Evolutionary conservation across 1,140 invertebrate genomes (phyloP), one percentile per base, ranked within the genome.

Genomic region (Pachyrhynchus sulphureomaculatus): DNA sequence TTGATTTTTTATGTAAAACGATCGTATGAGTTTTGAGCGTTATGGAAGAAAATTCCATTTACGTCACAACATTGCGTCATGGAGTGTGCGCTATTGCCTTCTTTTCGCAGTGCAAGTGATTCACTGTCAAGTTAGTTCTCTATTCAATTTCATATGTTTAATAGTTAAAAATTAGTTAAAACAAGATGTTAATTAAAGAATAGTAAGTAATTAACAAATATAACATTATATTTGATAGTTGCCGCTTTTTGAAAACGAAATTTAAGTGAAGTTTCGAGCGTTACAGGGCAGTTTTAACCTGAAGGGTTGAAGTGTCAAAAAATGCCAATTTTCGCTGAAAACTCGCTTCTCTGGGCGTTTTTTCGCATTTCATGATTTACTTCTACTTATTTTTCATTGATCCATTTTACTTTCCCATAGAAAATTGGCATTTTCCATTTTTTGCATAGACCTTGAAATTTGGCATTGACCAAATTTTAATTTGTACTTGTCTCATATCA

Each of bases 171-270:
- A 58, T 62, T 67, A 59, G 39, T 66, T 52, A 45, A 53, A 56
- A 62, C 63, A 73, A 68, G 18, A 76, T 76, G 74, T 66, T 76
- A 66, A 75, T 76, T 60, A 74, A 76, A 68, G 74, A 76, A 75
- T 76, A 64, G 74, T 76, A 65, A 76, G 74, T 76, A 71, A 10
- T 18, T 24, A 37, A 17, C 4, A 32, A 20, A 15, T 32, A 34
- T 26, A 24, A 24, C 8, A 17, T 12, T 4, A 39, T 26, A 8
- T 21, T 20, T 13, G 29, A 9, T 13, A 10, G 4, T 21, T 48
- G 37, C 15, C 12, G 26, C 10, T 26, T 53, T 21, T 21, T 29
- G 9, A 20, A 20, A 24, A 23, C 52, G 18, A 33, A 47, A 41
- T 62, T 62, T 62, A 37, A 52, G 41, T 41, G 42, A 63, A 42